phyloP scores from a whole-genome alignment of 2,797 vertebrate species.

The Gallirallus australis region DNA sequence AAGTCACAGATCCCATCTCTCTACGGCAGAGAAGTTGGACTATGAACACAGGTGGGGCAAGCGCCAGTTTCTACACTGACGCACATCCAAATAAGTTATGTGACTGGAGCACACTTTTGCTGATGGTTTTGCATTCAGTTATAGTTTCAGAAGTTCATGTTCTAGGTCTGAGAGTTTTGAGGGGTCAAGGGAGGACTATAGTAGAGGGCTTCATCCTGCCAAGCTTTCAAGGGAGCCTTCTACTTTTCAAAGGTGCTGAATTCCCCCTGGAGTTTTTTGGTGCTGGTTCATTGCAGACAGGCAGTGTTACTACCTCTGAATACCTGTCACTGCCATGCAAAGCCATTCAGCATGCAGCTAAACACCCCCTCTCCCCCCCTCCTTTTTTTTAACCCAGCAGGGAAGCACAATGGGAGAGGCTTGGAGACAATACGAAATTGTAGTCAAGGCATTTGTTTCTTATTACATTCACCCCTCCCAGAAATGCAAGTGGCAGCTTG shows the following conservation, averaged over 20 bases:
- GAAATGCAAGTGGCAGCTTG: slow-evolving; percentile 3
- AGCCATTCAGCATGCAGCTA: not conserved
- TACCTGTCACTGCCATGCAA: not conserved
- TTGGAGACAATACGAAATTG: slow-evolving; percentile 3
- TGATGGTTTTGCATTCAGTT: not conserved
- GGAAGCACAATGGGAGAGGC: not conserved
- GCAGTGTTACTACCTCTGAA: not conserved
- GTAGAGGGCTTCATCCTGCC: not conserved
- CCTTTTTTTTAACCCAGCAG: not conserved
- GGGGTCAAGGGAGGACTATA: not conserved
- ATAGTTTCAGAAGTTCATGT: not conserved
- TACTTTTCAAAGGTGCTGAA: not conserved
- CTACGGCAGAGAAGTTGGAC: not conserved
- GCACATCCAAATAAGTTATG: not conserved
- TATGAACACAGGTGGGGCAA: not conserved
- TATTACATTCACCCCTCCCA: not conserved
- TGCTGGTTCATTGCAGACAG: not conserved
- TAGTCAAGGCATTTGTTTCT: slow-evolving; percentile 3
- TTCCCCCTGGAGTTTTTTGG: not conserved
- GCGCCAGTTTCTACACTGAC: not conserved
- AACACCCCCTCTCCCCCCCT: not conserved
- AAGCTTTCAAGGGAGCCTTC: not conserved
- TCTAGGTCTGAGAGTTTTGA: not conserved
- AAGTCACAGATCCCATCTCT: not conserved
- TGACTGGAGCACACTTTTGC: not conserved